Evolutionary conservation across 1,140 invertebrate genomes (phyloP).

Genomic region (Cylas formicarius): DNA sequence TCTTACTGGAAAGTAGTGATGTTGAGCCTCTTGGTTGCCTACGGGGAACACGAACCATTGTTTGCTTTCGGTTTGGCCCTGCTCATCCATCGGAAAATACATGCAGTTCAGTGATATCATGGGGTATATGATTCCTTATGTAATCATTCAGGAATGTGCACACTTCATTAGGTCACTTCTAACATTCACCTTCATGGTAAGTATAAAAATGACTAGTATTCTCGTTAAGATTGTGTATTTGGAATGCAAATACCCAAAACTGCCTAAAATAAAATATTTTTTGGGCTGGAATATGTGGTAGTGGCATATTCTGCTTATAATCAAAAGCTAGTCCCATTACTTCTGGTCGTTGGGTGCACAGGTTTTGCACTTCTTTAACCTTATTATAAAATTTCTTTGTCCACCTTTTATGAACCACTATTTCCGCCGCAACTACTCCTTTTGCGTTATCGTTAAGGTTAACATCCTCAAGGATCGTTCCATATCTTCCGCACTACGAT

Average conservation of each 20-base stretch:
- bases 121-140: constrained; percentile 1
- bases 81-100: constrained; percentile 26
- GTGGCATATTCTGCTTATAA: constrained; percentile 36
- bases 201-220: constrained; percentile 25
- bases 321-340: constrained; percentile 30
- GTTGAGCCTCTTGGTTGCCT: constrained; percentile 22
- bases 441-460: no score
- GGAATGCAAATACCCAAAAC: constrained; percentile 33
- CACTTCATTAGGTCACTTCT: constrained; percentile 15
- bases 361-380: constrained; percentile 22
- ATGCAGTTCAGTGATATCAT: constrained; percentile 21
- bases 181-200: constrained; percentile 21
- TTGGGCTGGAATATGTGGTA: constrained; percentile 18
- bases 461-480: no score
- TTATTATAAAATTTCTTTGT: constrained; percentile 33
- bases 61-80: constrained; percentile 33
- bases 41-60: constrained; percentile 24
- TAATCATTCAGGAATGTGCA: constrained; percentile 9
- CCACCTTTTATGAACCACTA: constrained; percentile 22
- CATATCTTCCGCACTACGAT: constrained; percentile 13
- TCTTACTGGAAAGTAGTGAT: constrained; percentile 18
- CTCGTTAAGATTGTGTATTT: constrained; percentile 31
- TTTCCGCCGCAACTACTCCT: no score
- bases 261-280: no score
- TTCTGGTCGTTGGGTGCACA: constrained; percentile 20